phyloP scores from a whole-genome alignment of 2,113 vertebrate genomes.

The Phaethornis superciliosus region DNA sequence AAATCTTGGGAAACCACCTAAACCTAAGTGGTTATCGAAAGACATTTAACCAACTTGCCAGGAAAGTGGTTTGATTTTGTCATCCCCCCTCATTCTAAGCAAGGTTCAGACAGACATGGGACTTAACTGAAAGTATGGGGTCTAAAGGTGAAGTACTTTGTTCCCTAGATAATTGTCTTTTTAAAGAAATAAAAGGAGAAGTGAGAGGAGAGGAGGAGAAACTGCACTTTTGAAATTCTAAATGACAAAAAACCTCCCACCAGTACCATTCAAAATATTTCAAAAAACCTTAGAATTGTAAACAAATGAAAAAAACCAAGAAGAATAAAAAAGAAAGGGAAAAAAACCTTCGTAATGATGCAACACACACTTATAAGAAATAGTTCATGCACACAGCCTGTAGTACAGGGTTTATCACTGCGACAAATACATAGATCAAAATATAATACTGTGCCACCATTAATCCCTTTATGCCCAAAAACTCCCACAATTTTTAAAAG shows the following conservation, averaged over 20 bases:
- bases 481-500: not conserved
- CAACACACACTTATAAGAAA: not conserved
- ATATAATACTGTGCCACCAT: not conserved
- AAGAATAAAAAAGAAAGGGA: not conserved
- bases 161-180: not conserved
- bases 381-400: not conserved
- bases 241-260: not conserved
- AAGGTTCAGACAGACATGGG: not conserved
- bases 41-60: not conserved
- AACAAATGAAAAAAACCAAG: not conserved
- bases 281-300: not conserved
- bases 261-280: accelerated
- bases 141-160: not conserved
- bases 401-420: not conserved
- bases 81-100: not conserved
- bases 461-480: not conserved
- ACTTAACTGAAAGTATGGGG: not conserved
- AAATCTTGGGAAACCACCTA: not conserved
- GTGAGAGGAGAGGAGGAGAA: no score
- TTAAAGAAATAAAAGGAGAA: not conserved
- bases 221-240: not conserved
- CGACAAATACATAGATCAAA: accelerated
- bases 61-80: not conserved
- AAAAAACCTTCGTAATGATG: not conserved
- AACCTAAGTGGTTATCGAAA: not conserved